Base-by-base conservation (phyloP, 1,140 invertebrate species). In the Ips typographus region DNA sequence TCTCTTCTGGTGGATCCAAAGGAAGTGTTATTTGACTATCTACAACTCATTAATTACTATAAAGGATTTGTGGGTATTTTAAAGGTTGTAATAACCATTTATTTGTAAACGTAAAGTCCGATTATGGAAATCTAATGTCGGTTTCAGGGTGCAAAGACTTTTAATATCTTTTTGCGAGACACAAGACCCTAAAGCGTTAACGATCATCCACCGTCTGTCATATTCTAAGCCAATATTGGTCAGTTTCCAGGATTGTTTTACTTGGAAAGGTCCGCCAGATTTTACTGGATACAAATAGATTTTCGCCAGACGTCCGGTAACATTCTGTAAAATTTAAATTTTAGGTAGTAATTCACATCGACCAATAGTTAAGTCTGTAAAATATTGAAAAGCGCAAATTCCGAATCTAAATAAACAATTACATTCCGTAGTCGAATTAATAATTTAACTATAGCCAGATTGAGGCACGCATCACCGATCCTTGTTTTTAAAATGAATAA, bases 211-310 rank as follows among this genome's bases (percentile, higher is more conserved):
- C 76, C 92, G 86, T 74, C 96, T 85, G 80, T 98, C 96, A 80
- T 91, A 96, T 75, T 90, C 82, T 22, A 98, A 83, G 1, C 95
- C 95, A 74, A 86, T 88, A 0, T 77, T 71, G 38, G 86, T 88
- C 42, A 96, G 80, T 44, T 83, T 82, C 94, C 95, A 97, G n/a
- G 80, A 81, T 64, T 77, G 61, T 64, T 82, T 73, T 55, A 93
- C 83, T 79, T 89, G 85, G 72, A 91, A 91, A 43, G 89, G 87
- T 2, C 85, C 92, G 83, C 95, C 98, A 0, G 96, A 98, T 83
- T 99, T 99, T 1, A 98, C 86, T 1, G 96, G 96, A 83, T 94
- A 99, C 56, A 98, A 83, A 77, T 88, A 91, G 60, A 98, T 89
- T 77, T 89, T 83, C 36, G 84, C 78, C 52, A 88, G 78, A 66